Evolutionary conservation across 2,888 invertebrate genomes (phyloP).

Genomic region (Capitulum mitella): DNA sequence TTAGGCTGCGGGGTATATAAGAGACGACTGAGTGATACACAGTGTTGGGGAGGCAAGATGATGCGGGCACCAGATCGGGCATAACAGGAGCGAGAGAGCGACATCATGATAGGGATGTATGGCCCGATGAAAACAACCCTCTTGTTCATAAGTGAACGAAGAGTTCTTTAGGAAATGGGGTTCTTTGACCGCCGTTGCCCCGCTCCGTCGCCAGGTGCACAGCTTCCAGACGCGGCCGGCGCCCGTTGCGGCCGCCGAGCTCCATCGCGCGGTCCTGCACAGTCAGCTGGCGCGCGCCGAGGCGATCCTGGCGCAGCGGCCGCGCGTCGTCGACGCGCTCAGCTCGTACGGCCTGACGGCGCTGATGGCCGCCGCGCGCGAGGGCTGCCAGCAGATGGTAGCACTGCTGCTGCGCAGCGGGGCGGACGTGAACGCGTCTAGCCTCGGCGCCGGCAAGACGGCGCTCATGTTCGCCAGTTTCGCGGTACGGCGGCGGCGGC

Average conservation of each 20-base stretch:
- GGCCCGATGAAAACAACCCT: too few relatives aligned
- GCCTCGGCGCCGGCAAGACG: slow-evolving; percentile 36
- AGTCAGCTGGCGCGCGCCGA: background rate
- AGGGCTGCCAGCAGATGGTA: slow-evolving; percentile 36
- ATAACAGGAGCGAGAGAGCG: too few relatives aligned
- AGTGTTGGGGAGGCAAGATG: too few relatives aligned
- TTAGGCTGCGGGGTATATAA: too few relatives aligned
- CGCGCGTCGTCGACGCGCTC: background rate
- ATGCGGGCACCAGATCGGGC: too few relatives aligned
- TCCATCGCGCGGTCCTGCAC: background rate
- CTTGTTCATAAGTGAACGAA: too few relatives aligned
- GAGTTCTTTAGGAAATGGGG: too few relatives aligned
- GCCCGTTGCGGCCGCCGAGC: background rate
- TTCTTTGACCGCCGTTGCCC: too few relatives aligned
- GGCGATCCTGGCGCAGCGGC: background rate
- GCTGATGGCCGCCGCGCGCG: slow-evolving; percentile 38
- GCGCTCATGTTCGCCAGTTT: slow-evolving; percentile 38
- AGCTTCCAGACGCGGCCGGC: background rate
- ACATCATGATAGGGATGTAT: too few relatives aligned
- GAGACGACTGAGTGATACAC: too few relatives aligned
- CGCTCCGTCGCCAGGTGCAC: background rate
- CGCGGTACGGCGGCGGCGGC: background rate
- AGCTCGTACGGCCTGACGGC: slow-evolving; percentile 37
- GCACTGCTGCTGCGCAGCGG: slow-evolving; percentile 37
- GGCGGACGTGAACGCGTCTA: slow-evolving; percentile 36